Evolutionary conservation across 2,888 invertebrate genomes (phyloP), one percentile per base, ranked within the genome.

Genomic region (Cheilosia soror): DNA sequence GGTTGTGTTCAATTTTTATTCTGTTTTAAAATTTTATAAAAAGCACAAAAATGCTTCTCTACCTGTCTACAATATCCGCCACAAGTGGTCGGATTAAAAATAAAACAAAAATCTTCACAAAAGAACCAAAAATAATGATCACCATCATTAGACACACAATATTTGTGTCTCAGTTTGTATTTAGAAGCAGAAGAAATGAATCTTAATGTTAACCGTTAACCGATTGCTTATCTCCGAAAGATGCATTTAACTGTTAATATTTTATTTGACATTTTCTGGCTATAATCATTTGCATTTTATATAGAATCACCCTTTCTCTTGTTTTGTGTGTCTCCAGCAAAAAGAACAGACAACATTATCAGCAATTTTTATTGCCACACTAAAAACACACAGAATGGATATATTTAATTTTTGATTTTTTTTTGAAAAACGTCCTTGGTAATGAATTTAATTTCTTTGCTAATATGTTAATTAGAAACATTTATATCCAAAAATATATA

Each of bases 401-500:
- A 31, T 13, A 15, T 37, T n/a, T n/a, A n/a, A n/a, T n/a, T n/a
- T n/a, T n/a, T n/a, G n/a, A 3, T 60, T 47, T 9, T 37, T 15
- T 13, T 55, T 13, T 7, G 29, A 44, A 78, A 44, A 53, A 65
- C 55, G 78, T 78, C 78, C 78, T 78, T 79, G 78, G 72, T 72
- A 72, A 72, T 79, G 78, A 79, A 72, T 71, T 72, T 79, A 79
- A 79, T 79, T 72, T 71, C 78, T 58, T 58, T 51, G 65, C 71
- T 72, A 53, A 72, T 79, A 79, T 79, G 78, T 58, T 79, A 79
- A 79, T 79, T 65, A 72, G 78, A 72, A 65, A 79, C 71, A 79
- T 79, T 71, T 65, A 33, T 58, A 72, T 58, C 42, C 55, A 11
- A 72, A 58, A 51, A 65, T 15, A 76, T 57, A 49, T 44, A 65